phyloP scores from a whole-genome alignment of 2,797 vertebrate genomes.

The Spinus olivaceus region DNA sequence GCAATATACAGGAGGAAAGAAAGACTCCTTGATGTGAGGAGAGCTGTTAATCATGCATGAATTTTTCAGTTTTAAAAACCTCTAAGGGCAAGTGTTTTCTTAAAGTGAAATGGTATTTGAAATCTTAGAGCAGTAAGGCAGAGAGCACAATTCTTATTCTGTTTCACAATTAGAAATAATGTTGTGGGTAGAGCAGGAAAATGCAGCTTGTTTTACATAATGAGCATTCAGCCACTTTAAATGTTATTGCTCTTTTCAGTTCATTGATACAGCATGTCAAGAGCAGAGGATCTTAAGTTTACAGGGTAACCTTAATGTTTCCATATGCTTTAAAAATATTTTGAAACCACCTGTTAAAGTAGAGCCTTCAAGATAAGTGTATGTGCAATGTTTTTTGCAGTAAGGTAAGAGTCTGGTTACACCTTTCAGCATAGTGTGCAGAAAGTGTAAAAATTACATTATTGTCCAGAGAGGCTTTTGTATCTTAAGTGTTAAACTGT shows the following conservation, averaged over 20 bases:
- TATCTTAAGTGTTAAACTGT: not conserved
- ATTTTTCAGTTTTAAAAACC: not conserved
- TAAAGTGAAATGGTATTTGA: not conserved
- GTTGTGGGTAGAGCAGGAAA: slow-evolving; percentile 3
- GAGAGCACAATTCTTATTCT: not conserved
- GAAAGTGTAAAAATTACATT: not conserved
- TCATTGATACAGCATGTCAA: not conserved
- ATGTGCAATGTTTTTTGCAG: not conserved
- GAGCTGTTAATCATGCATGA: slow-evolving; percentile 6
- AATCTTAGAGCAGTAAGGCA: not conserved
- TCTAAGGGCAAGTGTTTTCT: not conserved
- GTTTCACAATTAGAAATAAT: slow-evolving; percentile 37
- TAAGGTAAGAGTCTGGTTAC: not conserved
- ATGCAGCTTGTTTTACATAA: slow-evolving; percentile 66
- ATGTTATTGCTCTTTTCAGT: slow-evolving; percentile 16
- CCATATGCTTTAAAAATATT: not conserved
- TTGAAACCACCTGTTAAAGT: slow-evolving; percentile 20
- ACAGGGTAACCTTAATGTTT: not conserved
- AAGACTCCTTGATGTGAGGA: not conserved
- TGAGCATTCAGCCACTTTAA: slow-evolving; percentile 26
- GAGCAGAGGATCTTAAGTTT: not conserved
- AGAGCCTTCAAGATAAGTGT: not conserved
- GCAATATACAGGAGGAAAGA: not conserved
- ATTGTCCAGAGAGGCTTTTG: not conserved
- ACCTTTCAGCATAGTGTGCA: not conserved